Conservation (phyloP, 1,140 invertebrate species). For the Adoxophyes honmai region DNA sequence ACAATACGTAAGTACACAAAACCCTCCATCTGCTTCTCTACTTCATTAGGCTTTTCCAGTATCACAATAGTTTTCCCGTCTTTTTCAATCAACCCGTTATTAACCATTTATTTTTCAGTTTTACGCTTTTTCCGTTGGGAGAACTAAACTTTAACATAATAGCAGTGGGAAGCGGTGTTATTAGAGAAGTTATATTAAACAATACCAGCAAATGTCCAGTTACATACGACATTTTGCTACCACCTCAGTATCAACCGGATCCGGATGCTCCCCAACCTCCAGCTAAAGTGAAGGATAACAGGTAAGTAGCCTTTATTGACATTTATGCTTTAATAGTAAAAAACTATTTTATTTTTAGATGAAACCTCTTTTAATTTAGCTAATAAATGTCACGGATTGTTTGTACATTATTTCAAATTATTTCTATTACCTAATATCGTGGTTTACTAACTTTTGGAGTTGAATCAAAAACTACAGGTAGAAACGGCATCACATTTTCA, state of each 20-base stretch:
- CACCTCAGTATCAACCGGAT: conserved; percentile 39
- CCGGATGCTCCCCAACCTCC: conserved; percentile 25
- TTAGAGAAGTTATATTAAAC: conserved; percentile 61
- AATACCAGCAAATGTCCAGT: conserved; percentile 70
- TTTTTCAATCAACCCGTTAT: too few species aligned
- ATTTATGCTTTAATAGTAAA: conserved; percentile 3
- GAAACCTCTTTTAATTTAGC: background rate
- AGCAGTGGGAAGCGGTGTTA: conserved; percentile 53
- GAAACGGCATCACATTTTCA: too few species aligned
- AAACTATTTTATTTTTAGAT: conserved; percentile 16
- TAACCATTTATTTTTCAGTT: conserved; percentile 38
- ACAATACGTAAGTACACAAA: conserved; percentile 58
- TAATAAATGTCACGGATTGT: too few species aligned
- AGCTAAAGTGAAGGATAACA: conserved; percentile 55
- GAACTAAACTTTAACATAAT: conserved; percentile 68
- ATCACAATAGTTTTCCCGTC: background rate
- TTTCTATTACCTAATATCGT: too few species aligned
- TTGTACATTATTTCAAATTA: too few species aligned
- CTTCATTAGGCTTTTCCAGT: too few species aligned
- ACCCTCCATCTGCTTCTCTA: background rate
- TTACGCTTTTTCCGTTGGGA: conserved; percentile 63
- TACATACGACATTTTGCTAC: conserved; percentile 60
- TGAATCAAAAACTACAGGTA: too few species aligned
- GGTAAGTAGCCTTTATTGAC: conserved; percentile 33
- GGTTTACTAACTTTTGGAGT: too few species aligned